Evolutionary conservation across 2,888 invertebrate genomes (phyloP), one percentile per base, ranked within the genome.

Genomic region (Andrena minutula): DNA sequence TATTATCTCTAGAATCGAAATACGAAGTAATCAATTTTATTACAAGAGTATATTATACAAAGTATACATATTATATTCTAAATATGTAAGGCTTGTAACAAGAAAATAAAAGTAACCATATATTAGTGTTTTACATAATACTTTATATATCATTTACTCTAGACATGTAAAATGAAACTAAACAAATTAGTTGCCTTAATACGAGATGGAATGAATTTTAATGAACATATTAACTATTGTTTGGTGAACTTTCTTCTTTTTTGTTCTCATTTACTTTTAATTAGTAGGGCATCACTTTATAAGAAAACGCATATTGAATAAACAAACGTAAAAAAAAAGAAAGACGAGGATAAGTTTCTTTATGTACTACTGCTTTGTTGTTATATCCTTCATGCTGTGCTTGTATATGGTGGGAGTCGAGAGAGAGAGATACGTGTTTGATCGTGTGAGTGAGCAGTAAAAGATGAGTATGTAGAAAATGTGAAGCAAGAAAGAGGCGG

Each of bases 41-140:
- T 93, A 94, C 93, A 92, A 92, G 93, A 93, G 93, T 93, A 93
- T 92, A 93, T 93, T 56, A 92, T 91, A 92, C 85, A 90, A 92
- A 93, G 90, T 93, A 94, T 93, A 93, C 91, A 93, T 93, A 93
- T 92, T 90, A 91, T 93, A 93, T 93, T 94, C 93, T 94, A 94
- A 93, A 91, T 90, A 91, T 92, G 89, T 94, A 94, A 94, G 93
- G 94, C 94, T 94, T 94, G 94, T 94, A 94, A 94, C 93, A 94
- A 93, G 93, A 88, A 93, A 92, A 91, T 92, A 93, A 93, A 93
- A 93, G 89, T 93, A 93, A 93, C 90, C 93, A 91, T 93, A 93
- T 93, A 93, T 93, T 93, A 94, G 93, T 93, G 94, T 93, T 94
- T 93, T 93, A 93, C 93, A 93, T 93, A 94, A 56, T 93, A 93